Percentiles rank a stretch among this genome's conserved stretches.
These are phyloP conservation scores for Cephalopterus ornatus DNA, from an alignment of 2,113 vertebrate genomes.

Conservation along the genomic window DNA sequence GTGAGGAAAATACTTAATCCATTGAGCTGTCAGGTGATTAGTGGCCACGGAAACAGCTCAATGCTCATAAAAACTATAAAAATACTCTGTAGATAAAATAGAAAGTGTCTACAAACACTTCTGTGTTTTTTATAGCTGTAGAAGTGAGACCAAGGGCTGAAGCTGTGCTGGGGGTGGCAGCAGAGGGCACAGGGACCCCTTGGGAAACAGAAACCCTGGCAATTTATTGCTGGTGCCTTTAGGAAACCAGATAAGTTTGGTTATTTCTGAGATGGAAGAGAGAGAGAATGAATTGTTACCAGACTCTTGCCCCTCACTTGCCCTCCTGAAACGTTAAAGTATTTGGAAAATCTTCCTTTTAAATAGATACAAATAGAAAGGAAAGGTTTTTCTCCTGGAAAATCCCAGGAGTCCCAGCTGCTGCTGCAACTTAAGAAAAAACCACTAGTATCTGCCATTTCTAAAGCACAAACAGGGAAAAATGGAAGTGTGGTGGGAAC, in stretches of 20 bases:
- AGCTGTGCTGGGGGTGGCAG: neutral
- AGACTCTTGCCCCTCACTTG: neutral
- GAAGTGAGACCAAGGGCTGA: neutral
- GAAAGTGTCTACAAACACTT: fast-evolving
- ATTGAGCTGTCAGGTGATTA: fast-evolving
- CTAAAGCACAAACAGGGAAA: neutral
- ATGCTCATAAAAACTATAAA: fast-evolving
- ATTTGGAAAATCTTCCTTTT: neutral
- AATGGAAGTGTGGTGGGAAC: neutral
- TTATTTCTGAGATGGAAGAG: neutral
- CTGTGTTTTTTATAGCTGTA: neutral
- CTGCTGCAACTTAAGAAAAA: neutral
- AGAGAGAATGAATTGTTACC: neutral
- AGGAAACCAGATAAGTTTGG: neutral
- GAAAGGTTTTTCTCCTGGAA: neutral
- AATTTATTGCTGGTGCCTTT: neutral
- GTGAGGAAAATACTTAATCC: neutral
- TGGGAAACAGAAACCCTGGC: neutral
- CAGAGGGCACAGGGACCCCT: neutral
- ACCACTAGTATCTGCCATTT: neutral
- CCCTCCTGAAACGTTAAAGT: neutral
- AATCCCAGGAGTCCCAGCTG: neutral
- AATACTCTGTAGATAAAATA: neutral
- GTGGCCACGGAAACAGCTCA: neutral
- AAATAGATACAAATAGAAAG: neutral